Base-by-base conservation (phyloP, 2,797 vertebrate species). In the Fistularia tabacaria region DNA sequence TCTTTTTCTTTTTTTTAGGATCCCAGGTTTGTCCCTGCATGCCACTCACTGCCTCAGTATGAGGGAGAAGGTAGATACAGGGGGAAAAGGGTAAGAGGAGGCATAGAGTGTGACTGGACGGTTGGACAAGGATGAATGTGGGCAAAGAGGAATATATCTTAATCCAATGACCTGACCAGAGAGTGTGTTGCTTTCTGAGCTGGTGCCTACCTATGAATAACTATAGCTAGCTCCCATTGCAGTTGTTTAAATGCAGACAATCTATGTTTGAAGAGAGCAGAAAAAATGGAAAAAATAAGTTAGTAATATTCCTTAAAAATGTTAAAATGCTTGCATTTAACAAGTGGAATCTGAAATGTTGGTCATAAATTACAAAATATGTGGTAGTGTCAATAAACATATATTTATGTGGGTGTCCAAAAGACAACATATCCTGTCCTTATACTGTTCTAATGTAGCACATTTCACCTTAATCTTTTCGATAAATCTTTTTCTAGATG, bases 61-160 rank as follows among this genome's bases (percentile, higher is more conserved):
- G 62, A 54, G 66, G 56, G 76, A 61, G 77, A 76, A 58, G 78
- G 71, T 67, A 70, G 62, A 81, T 72, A 59, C 62, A 79, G 67
- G 77, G 80, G 62, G 66, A 76, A 57, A 58, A 69, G 76, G 70
- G 82, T 76, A 77, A 81, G 78, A 77, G 71, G 73, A 82, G 77
- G 73, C 77, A 64, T 69, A 77, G 68, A 71, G 79, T 77, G 64
- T 84, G 80, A 76, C 51, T 38, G 80, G 82, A 71, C 53, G 79
- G 68, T 84, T 88, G 87, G 88, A 85, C 53, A 45, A 51, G 77
- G 89, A 93, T 91, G 89, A 91, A 93, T 92, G 88, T 64, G 61
- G 65, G 68, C 38, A 39, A 79, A 81, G 64, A 76, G 79, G 85
- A 85, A 85, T 25, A 36, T 85, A 57, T 84, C 87, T 87, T 89